A percentile compares a stretch with the other conserved stretches of the same genome.
These are phyloP conservation scores for Gasterosteus nipponicus DNA, from an alignment of 2,113 vertebrate species.

Conservation along the genomic window DNA sequence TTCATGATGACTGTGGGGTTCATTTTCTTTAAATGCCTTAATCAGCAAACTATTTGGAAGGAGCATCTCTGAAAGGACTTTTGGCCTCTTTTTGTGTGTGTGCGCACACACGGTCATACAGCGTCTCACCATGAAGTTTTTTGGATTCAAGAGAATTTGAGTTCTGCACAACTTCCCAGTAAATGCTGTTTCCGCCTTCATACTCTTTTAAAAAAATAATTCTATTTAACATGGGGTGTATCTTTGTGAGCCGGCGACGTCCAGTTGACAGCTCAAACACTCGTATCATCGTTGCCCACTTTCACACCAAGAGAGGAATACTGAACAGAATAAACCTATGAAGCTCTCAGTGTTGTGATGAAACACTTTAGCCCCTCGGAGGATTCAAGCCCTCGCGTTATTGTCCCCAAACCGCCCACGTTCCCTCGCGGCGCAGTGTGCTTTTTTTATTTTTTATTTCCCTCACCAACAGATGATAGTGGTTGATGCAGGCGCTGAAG, in stretches of 20 bases:
- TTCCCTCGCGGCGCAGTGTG: background rate
- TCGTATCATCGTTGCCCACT: background rate
- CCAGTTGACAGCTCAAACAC: conserved; percentile 5
- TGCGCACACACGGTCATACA: background rate
- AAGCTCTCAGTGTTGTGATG: background rate
- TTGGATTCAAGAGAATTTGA: conserved; percentile 29
- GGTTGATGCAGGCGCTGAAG: background rate
- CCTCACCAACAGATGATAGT: background rate
- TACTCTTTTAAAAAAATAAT: background rate
- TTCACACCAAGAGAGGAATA: background rate
- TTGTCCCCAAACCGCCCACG: background rate
- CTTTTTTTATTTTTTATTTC: conserved; percentile 4
- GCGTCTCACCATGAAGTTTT: background rate
- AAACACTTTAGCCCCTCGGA: background rate
- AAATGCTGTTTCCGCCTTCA: background rate
- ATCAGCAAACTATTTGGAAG: conserved; percentile 61
- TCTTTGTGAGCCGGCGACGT: background rate
- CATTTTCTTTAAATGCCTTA: conserved; percentile 70
- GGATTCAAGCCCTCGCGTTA: conserved; percentile 1
- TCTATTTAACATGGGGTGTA: background rate
- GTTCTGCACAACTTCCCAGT: conserved; percentile 2
- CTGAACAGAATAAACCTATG: background rate
- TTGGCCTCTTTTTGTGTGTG: background rate
- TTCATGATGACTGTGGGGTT: conserved; percentile 52
- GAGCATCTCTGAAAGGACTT: conserved; percentile 39